Conservation (phyloP, 2,113 vertebrate species). For the Dasyornis broadbenti region DNA sequence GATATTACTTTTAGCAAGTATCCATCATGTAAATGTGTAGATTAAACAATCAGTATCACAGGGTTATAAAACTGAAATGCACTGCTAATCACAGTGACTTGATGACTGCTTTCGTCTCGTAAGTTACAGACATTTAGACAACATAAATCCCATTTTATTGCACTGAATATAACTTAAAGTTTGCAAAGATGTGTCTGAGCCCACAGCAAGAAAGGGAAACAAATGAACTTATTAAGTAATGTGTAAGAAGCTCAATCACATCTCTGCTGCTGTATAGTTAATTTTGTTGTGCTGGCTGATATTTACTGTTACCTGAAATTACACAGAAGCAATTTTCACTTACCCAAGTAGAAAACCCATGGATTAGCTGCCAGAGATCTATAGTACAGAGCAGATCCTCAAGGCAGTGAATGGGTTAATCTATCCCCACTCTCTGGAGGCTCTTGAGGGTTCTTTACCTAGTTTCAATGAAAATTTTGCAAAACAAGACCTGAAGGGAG, state of each 20-base stretch:
- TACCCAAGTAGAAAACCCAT: background rate
- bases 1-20: background rate
- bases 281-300: background rate
- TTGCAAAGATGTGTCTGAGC: background rate
- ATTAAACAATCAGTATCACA: background rate
- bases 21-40: background rate
- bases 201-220: background rate
- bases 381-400: background rate
- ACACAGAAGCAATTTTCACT: background rate
- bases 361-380: background rate
- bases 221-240: background rate
- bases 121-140: background rate
- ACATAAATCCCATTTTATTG: background rate
- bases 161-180: background rate
- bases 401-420: background rate
- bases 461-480: background rate
- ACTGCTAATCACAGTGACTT: background rate
- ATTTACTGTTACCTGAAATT: background rate
- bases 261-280: background rate
- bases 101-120: background rate
- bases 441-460: background rate
- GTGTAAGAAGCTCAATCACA: background rate
- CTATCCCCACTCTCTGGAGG: background rate
- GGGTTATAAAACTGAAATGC: background rate
- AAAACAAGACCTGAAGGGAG: background rate